A percentile compares a stretch with the other conserved stretches of the same genome.
These are phyloP conservation scores for Petrophora chlorosata DNA, from an alignment of 2,888 invertebrate genomes.

Conservation along the genomic window DNA sequence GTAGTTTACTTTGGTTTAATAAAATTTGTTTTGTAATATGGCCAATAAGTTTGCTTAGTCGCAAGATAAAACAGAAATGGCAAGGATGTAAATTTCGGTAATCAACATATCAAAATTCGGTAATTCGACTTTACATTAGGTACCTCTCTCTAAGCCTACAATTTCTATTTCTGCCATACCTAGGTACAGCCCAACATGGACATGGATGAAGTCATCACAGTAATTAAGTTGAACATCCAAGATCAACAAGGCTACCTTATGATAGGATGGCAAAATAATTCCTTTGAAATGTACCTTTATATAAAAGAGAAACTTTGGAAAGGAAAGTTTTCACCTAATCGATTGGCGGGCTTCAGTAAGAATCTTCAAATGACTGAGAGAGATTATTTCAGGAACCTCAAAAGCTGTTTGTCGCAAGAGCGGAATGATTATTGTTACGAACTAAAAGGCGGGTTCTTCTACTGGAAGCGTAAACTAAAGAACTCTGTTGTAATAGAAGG, in stretches of 20 bases:
- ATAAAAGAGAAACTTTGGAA: conserved; percentile 56
- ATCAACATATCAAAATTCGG: neutral
- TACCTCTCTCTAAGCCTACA: neutral
- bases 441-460: conserved; percentile 66
- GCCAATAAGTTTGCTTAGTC: too few species aligned
- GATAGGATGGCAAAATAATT: conserved; percentile 60
- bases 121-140: neutral
- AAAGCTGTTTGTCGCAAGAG: conserved; percentile 53
- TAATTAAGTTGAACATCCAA: conserved; percentile 53
- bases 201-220: conserved; percentile 57
- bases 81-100: too few species aligned
- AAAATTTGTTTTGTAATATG: too few species aligned
- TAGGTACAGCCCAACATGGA: conserved; percentile 51
- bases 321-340: conserved; percentile 62
- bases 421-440: conserved; percentile 59
- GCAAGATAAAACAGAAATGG: too few species aligned
- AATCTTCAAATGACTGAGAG: conserved; percentile 55
- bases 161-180: too few species aligned
- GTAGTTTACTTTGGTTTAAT: too few species aligned
- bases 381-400: conserved; percentile 51
- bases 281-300: conserved; percentile 63
- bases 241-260: conserved; percentile 53
- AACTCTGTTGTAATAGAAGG: conserved; percentile 58
- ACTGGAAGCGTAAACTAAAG: conserved; percentile 61
- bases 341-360: conserved; percentile 60